Conservation (phyloP, 2,888 invertebrate genomes). For the Notodonta ziczac region DNA sequence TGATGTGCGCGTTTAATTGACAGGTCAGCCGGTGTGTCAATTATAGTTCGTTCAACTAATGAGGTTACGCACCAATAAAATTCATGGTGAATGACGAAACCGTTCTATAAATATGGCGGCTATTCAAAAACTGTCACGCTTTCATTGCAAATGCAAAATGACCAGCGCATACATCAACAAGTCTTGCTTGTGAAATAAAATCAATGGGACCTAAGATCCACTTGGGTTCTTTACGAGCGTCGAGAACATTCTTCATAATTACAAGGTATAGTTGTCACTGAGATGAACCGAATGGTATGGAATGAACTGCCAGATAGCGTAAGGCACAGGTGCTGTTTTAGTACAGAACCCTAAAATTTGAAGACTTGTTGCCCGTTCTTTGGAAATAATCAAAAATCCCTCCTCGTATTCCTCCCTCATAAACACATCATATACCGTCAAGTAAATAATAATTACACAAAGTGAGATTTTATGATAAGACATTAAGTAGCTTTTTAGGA, state of each 20-base stretch:
- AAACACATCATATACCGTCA: neutral
- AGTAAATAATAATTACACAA: neutral
- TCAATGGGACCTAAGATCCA: no score
- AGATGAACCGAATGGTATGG: no score
- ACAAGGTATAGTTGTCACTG: no score
- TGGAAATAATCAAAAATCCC: neutral
- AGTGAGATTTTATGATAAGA: constrained; percentile 6
- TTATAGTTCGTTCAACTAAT: constrained; percentile 79
- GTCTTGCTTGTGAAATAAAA: no score
- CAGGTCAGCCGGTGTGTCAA: constrained; percentile 83
- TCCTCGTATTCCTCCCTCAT: no score
- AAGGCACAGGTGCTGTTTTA: no score
- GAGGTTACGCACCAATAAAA: constrained; percentile 71
- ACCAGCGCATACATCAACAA: neutral
- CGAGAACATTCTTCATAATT: no score
- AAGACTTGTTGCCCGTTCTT: no score
- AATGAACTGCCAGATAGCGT: no score
- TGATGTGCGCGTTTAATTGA: constrained; percentile 71
- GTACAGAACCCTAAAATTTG: no score
- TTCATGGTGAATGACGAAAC: constrained; percentile 55
- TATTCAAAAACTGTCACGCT: constrained; percentile 18
- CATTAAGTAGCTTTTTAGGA: constrained; percentile 5
- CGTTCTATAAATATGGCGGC: constrained; percentile 32
- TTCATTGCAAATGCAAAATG: constrained; percentile 15
- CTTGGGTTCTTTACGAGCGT: no score